Evolutionary conservation across 2,113 vertebrate genomes (phyloP).

Genomic region (Bungarus multicinctus): DNA sequence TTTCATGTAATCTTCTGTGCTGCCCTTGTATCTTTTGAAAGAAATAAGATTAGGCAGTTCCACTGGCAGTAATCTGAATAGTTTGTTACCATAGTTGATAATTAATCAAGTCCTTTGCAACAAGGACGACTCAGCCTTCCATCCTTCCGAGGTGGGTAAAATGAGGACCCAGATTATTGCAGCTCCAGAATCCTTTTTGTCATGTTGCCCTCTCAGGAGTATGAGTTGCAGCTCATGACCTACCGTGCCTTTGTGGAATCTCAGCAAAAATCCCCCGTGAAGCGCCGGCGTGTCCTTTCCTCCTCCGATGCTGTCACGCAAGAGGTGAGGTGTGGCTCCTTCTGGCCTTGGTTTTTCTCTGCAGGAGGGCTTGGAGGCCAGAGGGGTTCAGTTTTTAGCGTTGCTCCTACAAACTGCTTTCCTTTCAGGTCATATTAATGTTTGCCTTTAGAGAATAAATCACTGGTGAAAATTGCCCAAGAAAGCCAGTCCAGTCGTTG

Average conservation of each 20-base stretch:
- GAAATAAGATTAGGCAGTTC: neutral
- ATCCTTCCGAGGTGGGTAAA: too few species aligned
- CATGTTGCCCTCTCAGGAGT: conserved; percentile 75
- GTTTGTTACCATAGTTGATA: neutral
- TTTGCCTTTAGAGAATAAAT: neutral
- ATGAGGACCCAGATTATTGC: too few species aligned
- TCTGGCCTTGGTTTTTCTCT: rapidly evolving
- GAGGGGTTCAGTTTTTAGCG: neutral
- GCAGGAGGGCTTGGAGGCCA: neutral
- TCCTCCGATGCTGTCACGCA: conserved; percentile 94
- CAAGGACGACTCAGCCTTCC: too few species aligned
- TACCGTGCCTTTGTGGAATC: conserved; percentile 95
- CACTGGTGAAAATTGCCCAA: neutral
- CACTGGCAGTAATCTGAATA: neutral
- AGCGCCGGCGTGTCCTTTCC: conserved; percentile 89
- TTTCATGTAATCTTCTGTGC: neutral
- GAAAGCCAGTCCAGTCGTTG: neutral
- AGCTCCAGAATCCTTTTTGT: neutral
- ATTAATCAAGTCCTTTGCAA: neutral
- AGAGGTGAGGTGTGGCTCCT: conserved; percentile 74
- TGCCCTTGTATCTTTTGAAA: neutral
- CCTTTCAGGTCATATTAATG: neutral
- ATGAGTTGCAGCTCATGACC: conserved; percentile 96
- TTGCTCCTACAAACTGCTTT: conserved; percentile 2
- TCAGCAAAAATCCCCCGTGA: conserved; percentile 89